A percentile compares a stretch with the other conserved stretches of the same genome.
Conservation (phyloP, 1,140 invertebrate genomes). For the Drosophila mojavensis region DNA sequence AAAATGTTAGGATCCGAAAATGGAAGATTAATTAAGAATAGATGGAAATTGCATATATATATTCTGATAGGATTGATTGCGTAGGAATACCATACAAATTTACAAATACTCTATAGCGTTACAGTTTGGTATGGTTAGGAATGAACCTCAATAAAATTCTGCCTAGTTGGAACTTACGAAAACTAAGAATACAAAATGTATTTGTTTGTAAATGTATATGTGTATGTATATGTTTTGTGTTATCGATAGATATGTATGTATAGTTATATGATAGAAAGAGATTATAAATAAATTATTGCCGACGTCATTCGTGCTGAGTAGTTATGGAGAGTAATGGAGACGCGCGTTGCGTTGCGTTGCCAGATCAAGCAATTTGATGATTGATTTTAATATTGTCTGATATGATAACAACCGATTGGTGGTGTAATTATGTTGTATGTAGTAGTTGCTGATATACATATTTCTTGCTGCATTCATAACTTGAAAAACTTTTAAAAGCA, state of each 20-base stretch:
- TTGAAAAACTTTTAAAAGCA: slow-evolving; percentile 36
- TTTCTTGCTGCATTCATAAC: slow-evolving; percentile 52
- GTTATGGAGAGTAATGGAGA: slow-evolving; percentile 49
- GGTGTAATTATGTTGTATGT: slow-evolving; percentile 54
- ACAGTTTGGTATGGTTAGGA: slow-evolving; percentile 33
- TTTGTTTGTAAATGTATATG: slow-evolving; percentile 14
- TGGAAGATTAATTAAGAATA: not conserved
- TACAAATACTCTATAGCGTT: slow-evolving; percentile 9
- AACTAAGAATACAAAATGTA: slow-evolving; percentile 24
- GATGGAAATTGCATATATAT: not conserved
- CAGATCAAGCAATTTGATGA: slow-evolving; percentile 57
- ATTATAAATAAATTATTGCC: slow-evolving; percentile 65
- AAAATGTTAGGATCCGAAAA: not conserved
- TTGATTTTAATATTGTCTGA: slow-evolving; percentile 28
- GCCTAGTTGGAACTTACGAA: slow-evolving; percentile 35
- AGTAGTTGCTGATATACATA: slow-evolving; percentile 57
- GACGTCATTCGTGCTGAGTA: slow-evolving; percentile 79
- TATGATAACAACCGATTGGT: slow-evolving; percentile 47
- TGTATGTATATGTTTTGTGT: slow-evolving; percentile 33
- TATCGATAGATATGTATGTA: slow-evolving; percentile 49
- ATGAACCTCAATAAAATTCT: slow-evolving; percentile 28
- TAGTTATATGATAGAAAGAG: slow-evolving; percentile 27
- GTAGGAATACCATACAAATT: slow-evolving; percentile 3
- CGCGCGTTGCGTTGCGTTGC: slow-evolving; percentile 52
- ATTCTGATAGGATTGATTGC: not conserved